Percentiles rank a stretch among this genome's conserved stretches.
phyloP scores from a whole-genome alignment of 2,797 vertebrate species.

The Leptoclinus maculatus region DNA sequence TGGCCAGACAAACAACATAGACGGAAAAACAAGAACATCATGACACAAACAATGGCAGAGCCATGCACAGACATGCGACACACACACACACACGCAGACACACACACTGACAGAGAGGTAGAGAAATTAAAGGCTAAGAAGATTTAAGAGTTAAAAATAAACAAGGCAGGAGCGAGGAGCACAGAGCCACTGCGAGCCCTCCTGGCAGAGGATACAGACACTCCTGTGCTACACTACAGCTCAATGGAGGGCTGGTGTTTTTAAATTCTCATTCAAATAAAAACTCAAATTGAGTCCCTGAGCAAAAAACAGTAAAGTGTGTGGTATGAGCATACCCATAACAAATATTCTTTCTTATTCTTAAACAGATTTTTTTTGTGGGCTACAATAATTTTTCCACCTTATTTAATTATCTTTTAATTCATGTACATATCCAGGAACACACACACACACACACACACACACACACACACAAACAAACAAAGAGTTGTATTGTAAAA shows the following conservation, averaged over 20 bases:
- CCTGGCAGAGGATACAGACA: constrained; percentile 36
- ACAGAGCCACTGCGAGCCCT: constrained; percentile 49
- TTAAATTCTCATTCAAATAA: background rate
- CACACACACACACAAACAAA: constrained; percentile 29
- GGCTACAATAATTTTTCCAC: background rate
- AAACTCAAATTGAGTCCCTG: background rate
- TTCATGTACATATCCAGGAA: constrained; percentile 19
- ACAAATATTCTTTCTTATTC: background rate
- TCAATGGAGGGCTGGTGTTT: background rate
- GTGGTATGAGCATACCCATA: background rate
- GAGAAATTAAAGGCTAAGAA: constrained; percentile 83
- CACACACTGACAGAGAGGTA: constrained; percentile 54
- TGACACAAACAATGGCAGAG: constrained; percentile 49
- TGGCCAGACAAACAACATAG: constrained; percentile 45
- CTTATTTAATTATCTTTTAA: background rate
- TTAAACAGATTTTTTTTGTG: background rate
- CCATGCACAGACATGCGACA: constrained; percentile 31
- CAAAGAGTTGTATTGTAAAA: constrained; percentile 58
- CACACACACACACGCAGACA: constrained; percentile 40
- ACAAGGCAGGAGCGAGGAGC: constrained; percentile 66
- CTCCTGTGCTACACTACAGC: constrained; percentile 42
- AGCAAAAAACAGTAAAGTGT: background rate
- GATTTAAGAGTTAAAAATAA: constrained; percentile 87
- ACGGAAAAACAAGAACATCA: constrained; percentile 56
- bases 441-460: constrained; percentile 32